Evolutionary conservation across 2,797 vertebrate species (phyloP), one percentile per base, ranked within the genome.

Genomic region (Xenentodon cancila): DNA sequence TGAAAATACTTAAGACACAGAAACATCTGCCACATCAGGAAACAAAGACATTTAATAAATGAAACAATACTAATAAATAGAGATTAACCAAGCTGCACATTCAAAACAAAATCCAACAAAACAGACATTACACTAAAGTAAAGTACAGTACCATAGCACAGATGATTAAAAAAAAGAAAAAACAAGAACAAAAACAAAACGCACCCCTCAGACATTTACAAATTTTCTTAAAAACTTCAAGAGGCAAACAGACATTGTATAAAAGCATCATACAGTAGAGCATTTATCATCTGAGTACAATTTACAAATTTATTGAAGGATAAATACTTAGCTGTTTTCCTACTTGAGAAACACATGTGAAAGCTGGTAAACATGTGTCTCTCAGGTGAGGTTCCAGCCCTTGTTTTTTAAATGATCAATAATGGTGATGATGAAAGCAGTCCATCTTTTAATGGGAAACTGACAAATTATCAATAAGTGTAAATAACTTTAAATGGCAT

Each of bases 11-110:
- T 51, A 49, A 21, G 49, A 80, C 62, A 73, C 67, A 30, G 56
- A 66, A 40, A 25, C 21, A 22, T 53, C 50, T 20, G 22, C 27
- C 37, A 22, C 21, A 47, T 84, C 87, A 81, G 74, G 87, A 91
- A 90, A 86, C 75, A 90, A 86, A 90, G 51, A 77, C 60, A 82
- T 92, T 92, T 91, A 91, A 90, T 91, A 87, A 90, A 88, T 78
- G 82, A 92, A 91, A 90, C 80, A 80, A 82, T 91, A 83, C 88
- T 87, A 88, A 91, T 91, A 92, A 92, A 92, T 92, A 91, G 91
- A 88, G 87, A 84, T 88, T 84, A 91, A 87, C 86, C 82, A 71
- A 86, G 70, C 81, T 85, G 75, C 86, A 90, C 85, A 65, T 87
- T 90, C 84, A 84, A 92, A 92, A 81, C 73, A 62, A 91, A 91